These are phyloP conservation scores for Drosophila rellima DNA, from an alignment of 2,888 invertebrate genomes.

Conservation along the genomic window DNA sequence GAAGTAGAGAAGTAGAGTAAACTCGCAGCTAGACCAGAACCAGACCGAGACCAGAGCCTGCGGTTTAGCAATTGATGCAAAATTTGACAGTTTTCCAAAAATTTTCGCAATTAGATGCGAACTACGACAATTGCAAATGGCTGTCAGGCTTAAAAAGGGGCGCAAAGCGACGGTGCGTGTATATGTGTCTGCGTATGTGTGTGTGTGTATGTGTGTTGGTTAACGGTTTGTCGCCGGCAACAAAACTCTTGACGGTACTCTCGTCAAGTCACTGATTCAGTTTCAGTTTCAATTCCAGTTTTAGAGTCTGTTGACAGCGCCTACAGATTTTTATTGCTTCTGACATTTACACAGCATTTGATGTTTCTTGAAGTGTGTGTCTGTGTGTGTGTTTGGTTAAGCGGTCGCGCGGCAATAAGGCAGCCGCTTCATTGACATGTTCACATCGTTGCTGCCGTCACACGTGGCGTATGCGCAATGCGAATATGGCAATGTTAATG, in stretches of 20 bases:
- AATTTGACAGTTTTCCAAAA: conserved; percentile 78
- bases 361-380: conserved; percentile 61
- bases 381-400: conserved; percentile 50
- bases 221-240: conserved; percentile 64
- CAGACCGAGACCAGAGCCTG: conserved; percentile 58
- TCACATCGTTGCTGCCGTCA: conserved; percentile 44
- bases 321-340: conserved; percentile 73
- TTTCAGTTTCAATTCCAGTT: conserved; percentile 35
- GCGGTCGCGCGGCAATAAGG: conserved; percentile 61
- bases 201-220: conserved; percentile 30
- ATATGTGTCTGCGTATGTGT: conserved; percentile 29
- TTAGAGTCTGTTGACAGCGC: conserved; percentile 54
- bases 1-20: not conserved
- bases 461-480: conserved; percentile 66
- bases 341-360: conserved; percentile 72
- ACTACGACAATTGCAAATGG: conserved; percentile 68
- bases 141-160: conserved; percentile 24
- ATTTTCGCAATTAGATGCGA: conserved; percentile 77
- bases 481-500: conserved; percentile 58
- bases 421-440: conserved; percentile 52
- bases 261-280: conserved; percentile 64
- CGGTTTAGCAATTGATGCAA: conserved; percentile 73
- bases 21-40: conserved; percentile 34
- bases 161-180: not conserved
- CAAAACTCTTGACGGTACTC: conserved; percentile 61